These are phyloP conservation scores for Gymnogyps californianus DNA, from an alignment of 2,113 vertebrate genomes.

Conservation along the genomic window DNA sequence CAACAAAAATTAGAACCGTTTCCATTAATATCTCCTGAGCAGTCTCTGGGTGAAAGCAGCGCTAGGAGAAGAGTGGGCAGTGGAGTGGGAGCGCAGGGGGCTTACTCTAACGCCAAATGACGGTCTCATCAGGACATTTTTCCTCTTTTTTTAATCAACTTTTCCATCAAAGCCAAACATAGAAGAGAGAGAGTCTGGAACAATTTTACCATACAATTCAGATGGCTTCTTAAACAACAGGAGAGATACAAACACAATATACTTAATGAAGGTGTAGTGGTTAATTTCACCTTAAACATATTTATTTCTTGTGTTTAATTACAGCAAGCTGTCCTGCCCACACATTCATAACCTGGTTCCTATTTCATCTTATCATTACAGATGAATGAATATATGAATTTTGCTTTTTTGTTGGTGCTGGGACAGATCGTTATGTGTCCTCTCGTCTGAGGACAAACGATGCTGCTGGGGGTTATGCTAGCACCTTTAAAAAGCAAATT, in stretches of 20 bases:
- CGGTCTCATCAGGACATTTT: too few species aligned
- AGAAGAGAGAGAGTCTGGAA: too few species aligned
- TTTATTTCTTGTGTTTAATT: neutral
- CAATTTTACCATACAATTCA: neutral
- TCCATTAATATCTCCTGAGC: too few species aligned
- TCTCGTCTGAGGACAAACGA: neutral
- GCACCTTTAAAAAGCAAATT: neutral
- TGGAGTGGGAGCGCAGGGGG: too few species aligned
- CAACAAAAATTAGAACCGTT: neutral
- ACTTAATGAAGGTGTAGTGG: neutral
- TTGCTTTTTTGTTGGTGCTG: neutral
- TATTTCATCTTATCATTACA: neutral
- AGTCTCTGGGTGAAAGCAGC: neutral
- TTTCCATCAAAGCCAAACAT: neutral
- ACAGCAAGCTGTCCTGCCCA: neutral
- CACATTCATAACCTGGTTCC: neutral
- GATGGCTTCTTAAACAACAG: neutral
- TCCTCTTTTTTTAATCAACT: neutral
- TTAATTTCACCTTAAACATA: neutral
- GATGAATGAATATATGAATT: neutral
- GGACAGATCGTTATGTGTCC: rapidly evolving
- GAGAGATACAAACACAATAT: neutral
- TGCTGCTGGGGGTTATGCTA: neutral
- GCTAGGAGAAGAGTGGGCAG: too few species aligned
- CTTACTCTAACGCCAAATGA: too few species aligned